These are phyloP conservation scores for Linurgus olivaceus DNA, from an alignment of 2,797 vertebrate genomes.

Conservation along the genomic window DNA sequence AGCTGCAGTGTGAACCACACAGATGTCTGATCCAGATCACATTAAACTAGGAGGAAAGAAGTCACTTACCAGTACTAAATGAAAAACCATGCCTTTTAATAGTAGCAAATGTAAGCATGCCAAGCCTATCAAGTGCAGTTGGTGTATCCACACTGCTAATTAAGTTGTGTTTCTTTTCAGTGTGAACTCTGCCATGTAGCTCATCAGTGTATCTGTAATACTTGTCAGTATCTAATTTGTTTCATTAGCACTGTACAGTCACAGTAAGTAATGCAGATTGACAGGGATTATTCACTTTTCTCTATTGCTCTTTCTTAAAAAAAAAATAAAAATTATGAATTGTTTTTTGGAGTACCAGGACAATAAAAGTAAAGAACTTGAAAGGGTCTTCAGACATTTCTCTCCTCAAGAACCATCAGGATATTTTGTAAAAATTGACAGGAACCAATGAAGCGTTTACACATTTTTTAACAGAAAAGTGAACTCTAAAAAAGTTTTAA, in stretches of 20 bases:
- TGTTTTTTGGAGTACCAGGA: background rate
- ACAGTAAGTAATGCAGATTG: background rate
- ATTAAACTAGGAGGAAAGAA: background rate
- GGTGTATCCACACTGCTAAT: background rate
- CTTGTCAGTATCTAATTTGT: background rate
- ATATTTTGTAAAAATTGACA: background rate
- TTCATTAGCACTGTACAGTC: background rate
- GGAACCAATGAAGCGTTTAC: background rate
- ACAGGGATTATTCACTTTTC: background rate
- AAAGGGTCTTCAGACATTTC: background rate
- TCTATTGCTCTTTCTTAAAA: background rate
- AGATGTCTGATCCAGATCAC: background rate
- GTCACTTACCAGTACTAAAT: background rate
- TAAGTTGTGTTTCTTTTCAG: background rate
- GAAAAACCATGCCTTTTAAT: background rate
- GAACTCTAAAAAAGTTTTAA: background rate
- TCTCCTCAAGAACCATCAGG: background rate
- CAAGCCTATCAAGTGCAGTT: background rate
- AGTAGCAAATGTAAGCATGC: background rate
- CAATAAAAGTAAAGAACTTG: background rate
- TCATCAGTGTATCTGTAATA: background rate
- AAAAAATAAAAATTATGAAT: background rate
- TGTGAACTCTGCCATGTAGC: background rate
- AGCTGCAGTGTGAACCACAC: background rate
- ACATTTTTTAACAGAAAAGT: background rate